These are phyloP conservation scores for Porites divaricata DNA, from an alignment of 92 coral and sea anemone species.

Conservation along the genomic window DNA sequence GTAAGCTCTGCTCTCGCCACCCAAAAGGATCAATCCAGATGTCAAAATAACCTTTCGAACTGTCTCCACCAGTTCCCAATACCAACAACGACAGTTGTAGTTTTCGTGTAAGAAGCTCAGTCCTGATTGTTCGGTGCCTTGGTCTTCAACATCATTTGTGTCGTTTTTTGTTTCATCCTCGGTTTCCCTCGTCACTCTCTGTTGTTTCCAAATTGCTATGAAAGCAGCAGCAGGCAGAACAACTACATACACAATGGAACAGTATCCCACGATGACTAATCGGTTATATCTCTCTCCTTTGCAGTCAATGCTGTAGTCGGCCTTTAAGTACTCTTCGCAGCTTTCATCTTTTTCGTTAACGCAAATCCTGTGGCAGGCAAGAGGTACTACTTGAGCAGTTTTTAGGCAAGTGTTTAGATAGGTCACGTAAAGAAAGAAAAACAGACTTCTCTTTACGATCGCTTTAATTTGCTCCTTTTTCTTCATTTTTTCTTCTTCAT, in stretches of 20 bases:
- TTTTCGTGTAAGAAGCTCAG: not conserved
- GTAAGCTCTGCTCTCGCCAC: not conserved
- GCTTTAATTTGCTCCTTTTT: not conserved
- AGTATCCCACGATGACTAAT: not conserved
- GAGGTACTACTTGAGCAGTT: not conserved
- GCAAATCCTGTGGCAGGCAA: not conserved
- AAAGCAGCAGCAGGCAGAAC: not conserved
- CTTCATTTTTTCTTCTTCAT: not conserved
- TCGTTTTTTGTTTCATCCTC: not conserved
- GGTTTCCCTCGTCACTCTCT: not conserved
- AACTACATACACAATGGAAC: not conserved
- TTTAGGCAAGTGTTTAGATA: not conserved
- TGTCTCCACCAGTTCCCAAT: constrained; percentile 27
- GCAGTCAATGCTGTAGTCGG: not conserved
- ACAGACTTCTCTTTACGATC: not conserved
- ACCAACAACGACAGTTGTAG: constrained; percentile 1
- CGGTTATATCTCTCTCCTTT: not conserved
- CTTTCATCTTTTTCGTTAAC: not conserved
- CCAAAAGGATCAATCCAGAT: constrained; percentile 6
- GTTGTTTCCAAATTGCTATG: not conserved
- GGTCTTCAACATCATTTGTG: not conserved
- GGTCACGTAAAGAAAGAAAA: not conserved
- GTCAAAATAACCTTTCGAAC: constrained; percentile 13
- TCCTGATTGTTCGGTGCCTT: not conserved
- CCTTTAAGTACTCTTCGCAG: not conserved